Evolutionary conservation across 1,140 invertebrate species (phyloP).

Genomic region (Euwallacea similis): DNA sequence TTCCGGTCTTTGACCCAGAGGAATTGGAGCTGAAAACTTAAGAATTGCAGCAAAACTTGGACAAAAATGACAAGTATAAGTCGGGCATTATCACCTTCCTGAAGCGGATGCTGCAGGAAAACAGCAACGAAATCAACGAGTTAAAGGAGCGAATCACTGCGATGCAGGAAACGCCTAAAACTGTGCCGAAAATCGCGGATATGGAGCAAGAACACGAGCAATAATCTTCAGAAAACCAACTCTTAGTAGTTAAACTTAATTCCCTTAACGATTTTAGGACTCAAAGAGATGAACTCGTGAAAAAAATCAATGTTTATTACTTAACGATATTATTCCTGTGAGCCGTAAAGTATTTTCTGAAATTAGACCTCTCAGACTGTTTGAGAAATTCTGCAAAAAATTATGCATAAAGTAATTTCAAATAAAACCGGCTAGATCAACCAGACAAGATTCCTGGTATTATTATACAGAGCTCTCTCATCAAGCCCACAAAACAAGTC

Average conservation of each 20-base stretch:
- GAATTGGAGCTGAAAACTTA: constrained; percentile 73
- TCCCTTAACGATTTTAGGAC: constrained; percentile 84
- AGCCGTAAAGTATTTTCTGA: too few species aligned
- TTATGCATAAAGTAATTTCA: too few species aligned
- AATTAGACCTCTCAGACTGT: too few species aligned
- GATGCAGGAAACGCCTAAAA: constrained; percentile 67
- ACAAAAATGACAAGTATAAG: constrained; percentile 76
- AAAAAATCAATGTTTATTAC: constrained; percentile 64
- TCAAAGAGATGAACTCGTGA: constrained; percentile 79
- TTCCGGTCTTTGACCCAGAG: constrained; percentile 62
- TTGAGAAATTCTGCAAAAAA: too few species aligned
- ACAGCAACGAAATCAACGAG: constrained; percentile 75
- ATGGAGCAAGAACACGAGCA: constrained; percentile 75
- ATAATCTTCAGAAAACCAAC: constrained; percentile 81
- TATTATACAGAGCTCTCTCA: too few species aligned
- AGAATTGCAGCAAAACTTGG: constrained; percentile 64
- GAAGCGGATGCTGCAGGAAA: constrained; percentile 72
- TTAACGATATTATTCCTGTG: too few species aligned
- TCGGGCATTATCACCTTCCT: constrained; percentile 80
- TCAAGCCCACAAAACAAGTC: too few species aligned
- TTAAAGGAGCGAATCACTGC: constrained; percentile 73
- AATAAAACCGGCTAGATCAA: too few species aligned
- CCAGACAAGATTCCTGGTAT: too few species aligned
- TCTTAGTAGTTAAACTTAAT: constrained; percentile 81
- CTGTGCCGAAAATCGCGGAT: constrained; percentile 61